Evolutionary conservation across 92 coral and sea anemone species (phyloP).

Genomic region (Parazoanthus atlanticus): DNA sequence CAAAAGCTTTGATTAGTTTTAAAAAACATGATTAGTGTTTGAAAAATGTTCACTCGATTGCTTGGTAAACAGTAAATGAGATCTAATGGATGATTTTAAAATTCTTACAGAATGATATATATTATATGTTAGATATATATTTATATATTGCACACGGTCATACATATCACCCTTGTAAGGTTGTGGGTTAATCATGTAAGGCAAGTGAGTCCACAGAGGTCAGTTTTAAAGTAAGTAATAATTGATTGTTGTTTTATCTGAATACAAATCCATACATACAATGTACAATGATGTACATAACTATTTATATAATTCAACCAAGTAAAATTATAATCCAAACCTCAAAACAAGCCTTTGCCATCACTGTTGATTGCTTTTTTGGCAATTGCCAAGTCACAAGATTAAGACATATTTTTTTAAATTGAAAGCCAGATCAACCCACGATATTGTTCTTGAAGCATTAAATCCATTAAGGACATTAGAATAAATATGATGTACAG

Average conservation of each 20-base stretch:
- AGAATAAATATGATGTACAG: neutral
- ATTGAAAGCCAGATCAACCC: neutral
- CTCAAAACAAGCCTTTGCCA: conserved; percentile 48
- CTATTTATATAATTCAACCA: neutral
- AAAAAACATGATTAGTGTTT: too few relatives aligned
- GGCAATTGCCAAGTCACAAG: neutral
- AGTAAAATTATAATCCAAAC: neutral
- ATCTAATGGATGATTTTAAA: too few relatives aligned
- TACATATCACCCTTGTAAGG: too few relatives aligned
- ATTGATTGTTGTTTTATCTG: neutral
- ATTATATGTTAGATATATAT: too few relatives aligned
- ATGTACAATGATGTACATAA: neutral
- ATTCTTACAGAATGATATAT: too few relatives aligned
- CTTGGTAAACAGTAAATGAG: too few relatives aligned
- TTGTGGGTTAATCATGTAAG: too few relatives aligned
- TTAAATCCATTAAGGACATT: neutral
- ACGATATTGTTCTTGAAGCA: too few relatives aligned
- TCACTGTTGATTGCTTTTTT: neutral
- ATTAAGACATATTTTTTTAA: neutral
- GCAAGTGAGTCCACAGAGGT: neutral
- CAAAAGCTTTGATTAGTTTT: too few relatives aligned
- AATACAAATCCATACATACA: too few relatives aligned
- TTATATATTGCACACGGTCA: too few relatives aligned
- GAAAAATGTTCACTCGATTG: too few relatives aligned
- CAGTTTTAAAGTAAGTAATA: neutral